Evolutionary conservation across 2,888 invertebrate species (phyloP).

Genomic region (Lithosia quadra): DNA sequence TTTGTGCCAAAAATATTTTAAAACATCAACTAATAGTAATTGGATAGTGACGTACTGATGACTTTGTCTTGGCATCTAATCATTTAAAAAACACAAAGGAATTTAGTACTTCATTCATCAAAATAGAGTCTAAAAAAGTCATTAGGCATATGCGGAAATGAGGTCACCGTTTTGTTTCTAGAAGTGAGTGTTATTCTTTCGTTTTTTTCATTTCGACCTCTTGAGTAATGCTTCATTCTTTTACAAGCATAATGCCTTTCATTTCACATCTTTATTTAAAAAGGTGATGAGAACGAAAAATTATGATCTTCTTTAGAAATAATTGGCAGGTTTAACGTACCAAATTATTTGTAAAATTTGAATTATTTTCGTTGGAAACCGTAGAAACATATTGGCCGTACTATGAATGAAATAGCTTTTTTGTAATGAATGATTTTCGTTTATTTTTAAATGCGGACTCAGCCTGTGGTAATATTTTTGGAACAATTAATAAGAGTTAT

Average conservation of each 20-base stretch:
- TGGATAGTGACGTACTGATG: constrained; percentile 25
- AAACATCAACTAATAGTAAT: constrained; percentile 32
- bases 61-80: constrained; percentile 41
- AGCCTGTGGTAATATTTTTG: neutral
- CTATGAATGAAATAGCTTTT: neutral
- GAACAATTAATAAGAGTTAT: neutral
- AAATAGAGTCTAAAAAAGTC: constrained; percentile 15
- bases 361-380: neutral
- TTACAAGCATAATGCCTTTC: neutral
- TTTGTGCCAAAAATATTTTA: constrained; percentile 49
- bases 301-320: neutral
- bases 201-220: constrained; percentile 7
- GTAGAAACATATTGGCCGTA: neutral
- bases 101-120: constrained; percentile 12
- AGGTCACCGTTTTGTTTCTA: constrained; percentile 23
- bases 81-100: constrained; percentile 13
- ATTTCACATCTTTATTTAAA: neutral
- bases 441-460: neutral
- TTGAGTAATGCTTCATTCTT: constrained; percentile 4
- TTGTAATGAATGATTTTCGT: neutral
- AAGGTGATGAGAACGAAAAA: neutral
- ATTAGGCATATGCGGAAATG: constrained; percentile 29
- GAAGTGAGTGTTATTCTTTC: constrained; percentile 11
- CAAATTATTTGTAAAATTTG: neutral
- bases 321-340: neutral